Conservation (phyloP, 2,888 invertebrate genomes). For the Zaprionus obscuricornis region DNA sequence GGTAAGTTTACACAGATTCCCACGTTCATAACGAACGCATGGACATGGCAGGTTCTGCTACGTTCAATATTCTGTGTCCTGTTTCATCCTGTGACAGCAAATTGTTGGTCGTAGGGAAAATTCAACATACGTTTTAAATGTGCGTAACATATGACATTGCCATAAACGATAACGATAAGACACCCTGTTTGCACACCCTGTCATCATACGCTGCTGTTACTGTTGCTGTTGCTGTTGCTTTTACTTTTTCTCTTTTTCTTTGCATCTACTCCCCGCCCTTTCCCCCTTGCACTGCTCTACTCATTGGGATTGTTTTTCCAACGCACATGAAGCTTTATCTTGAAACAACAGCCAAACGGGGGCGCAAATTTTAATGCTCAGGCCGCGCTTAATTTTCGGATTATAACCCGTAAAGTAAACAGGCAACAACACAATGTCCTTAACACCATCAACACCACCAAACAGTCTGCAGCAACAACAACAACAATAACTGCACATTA, state of each 20-base stretch:
- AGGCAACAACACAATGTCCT: conserved; percentile 57
- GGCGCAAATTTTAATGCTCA: conserved; percentile 72
- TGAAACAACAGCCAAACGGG: conserved; percentile 70
- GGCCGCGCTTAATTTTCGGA: conserved; percentile 78
- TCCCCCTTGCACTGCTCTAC: conserved; percentile 8
- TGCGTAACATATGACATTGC: conserved; percentile 81
- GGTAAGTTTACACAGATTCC: conserved; percentile 55
- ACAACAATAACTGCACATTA: conserved; percentile 59
- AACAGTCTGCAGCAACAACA: conserved; percentile 9
- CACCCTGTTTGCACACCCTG: conserved; percentile 9
- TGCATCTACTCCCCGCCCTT: conserved; percentile 1
- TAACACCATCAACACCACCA: conserved; percentile 30
- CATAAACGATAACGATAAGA: conserved; percentile 68
- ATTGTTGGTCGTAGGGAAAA: conserved; percentile 55
- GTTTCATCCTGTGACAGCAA: conserved; percentile 51
- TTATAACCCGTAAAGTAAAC: conserved; percentile 78
- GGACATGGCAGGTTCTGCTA: neutral
- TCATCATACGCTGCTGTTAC: conserved; percentile 12
- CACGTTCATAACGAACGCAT: conserved; percentile 24
- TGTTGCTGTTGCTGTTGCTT: neutral
- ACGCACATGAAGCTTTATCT: conserved; percentile 77
- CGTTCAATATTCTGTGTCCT: neutral
- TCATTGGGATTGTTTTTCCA: conserved; percentile 59
- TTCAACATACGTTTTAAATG: conserved; percentile 81
- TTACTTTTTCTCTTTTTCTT: conserved; percentile 9